Evolutionary conservation across 2,888 invertebrate genomes (phyloP).

Genomic region (Cerastis leucographa): DNA sequence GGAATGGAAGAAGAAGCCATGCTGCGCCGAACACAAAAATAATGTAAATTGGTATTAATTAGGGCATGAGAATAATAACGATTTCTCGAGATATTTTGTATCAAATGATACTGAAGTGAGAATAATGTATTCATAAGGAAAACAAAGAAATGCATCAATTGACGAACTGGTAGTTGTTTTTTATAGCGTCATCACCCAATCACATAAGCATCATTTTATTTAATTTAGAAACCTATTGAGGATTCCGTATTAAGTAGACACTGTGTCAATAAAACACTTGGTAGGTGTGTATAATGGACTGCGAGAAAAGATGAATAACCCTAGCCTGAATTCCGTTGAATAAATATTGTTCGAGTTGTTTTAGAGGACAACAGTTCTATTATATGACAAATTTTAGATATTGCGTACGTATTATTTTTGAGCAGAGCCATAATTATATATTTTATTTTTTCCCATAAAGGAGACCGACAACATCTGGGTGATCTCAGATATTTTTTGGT

Average conservation of each 20-base stretch:
- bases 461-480: too few species aligned
- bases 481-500: too few species aligned
- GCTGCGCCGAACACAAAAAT: too few species aligned
- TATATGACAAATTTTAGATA: too few species aligned
- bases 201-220: background rate
- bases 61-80: too few species aligned
- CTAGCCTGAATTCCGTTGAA: background rate
- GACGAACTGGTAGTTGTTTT: background rate
- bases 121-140: background rate
- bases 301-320: too few species aligned
- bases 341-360: background rate
- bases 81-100: slow-evolving; percentile 1
- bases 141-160: background rate
- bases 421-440: too few species aligned
- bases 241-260: background rate
- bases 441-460: background rate
- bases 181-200: background rate
- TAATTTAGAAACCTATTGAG: background rate
- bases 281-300: background rate
- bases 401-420: too few species aligned
- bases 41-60: too few species aligned
- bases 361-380: background rate
- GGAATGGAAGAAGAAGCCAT: too few species aligned
- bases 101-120: background rate
- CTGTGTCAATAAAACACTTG: background rate